Evolutionary conservation across 1,140 invertebrate genomes (phyloP), one percentile per base, ranked within the genome.

Genomic region (Microplitis mediator): DNA sequence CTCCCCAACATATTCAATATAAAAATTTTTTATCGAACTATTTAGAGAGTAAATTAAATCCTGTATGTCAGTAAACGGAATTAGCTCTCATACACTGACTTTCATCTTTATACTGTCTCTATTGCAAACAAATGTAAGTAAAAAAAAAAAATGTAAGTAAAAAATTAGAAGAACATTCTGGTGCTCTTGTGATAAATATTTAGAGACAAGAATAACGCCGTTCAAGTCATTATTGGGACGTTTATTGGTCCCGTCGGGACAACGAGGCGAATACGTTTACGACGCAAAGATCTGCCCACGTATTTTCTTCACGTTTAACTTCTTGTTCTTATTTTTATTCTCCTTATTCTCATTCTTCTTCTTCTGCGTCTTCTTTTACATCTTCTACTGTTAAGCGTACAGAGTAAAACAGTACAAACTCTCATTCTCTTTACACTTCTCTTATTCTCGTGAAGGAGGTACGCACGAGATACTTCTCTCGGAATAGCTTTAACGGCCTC

Each of bases 171-270:
- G 56, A 58, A 64, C 62, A 23, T 23, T 36, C 16, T 64, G 35
- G 35, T 23, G n/a, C 23, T 64, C 62, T 51, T 14, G 14, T 32
- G 65, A 67, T 67, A 54, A 67, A 67, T 67, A 67, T 67, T 67
- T 67, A 52, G 65, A 67, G 65, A 67, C 65, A 67, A 52, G 65
- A 67, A 67, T 54, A 67, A 67, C 65, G 50, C 65, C 45, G 65
- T 67, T 67, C 65, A 56, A 51, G 65, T 67, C 65, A 67, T 67
- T 67, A 67, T 67, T 67, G 51, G 65, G 65, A 67, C 65, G 50
- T 67, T 67, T 67, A 67, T 67, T 67, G 51, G 65, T 39, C 31
- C 65, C 65, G 65, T 50, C 65, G 65, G 65, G 65, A 67, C 65
- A 35, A 32, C 8, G 34, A 35, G 31, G 14, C 56, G 32, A 67